phyloP scores from a whole-genome alignment of 2,113 vertebrate genomes.

The Gobio gobio region DNA sequence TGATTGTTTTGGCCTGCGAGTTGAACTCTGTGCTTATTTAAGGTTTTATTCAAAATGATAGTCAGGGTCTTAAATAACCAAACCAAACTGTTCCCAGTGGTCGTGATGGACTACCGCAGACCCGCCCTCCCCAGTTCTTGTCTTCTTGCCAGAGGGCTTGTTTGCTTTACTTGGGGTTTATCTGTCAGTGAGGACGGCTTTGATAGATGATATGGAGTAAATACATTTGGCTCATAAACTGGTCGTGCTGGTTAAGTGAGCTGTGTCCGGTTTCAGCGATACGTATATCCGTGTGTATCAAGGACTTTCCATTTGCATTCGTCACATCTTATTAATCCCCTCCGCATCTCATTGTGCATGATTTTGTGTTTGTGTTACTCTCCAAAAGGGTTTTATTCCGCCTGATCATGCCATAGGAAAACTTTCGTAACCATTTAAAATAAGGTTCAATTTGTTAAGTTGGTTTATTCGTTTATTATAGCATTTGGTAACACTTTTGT shows the following conservation, averaged over 20 bases:
- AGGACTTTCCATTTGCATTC: constrained; percentile 35
- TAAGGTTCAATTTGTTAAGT: neutral
- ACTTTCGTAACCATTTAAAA: neutral
- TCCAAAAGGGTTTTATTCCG: neutral
- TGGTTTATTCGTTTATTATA: neutral
- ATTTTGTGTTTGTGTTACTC: constrained; percentile 24
- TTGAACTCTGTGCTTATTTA: constrained; percentile 33
- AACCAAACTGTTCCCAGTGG: constrained; percentile 6
- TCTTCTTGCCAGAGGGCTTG: constrained; percentile 14
- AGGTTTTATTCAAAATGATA: constrained; percentile 36
- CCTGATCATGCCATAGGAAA: neutral
- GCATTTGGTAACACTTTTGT: neutral
- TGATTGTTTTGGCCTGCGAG: constrained; percentile 42
- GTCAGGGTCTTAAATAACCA: constrained; percentile 20
- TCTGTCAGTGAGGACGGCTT: constrained; percentile 34
- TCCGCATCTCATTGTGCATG: constrained; percentile 10
- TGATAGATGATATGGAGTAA: constrained; percentile 40
- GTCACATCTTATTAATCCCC: constrained; percentile 10
- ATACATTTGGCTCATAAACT: constrained; percentile 56
- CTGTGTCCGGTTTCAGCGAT: constrained; percentile 57
- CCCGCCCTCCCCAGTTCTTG: neutral
- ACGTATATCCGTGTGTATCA: constrained; percentile 48
- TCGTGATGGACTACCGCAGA: constrained; percentile 23
- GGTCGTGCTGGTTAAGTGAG: constrained; percentile 60
- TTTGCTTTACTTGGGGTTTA: constrained; percentile 40